Evolutionary conservation across 2,113 vertebrate genomes (phyloP), one percentile per base, ranked within the genome.

Genomic region (Apteryx owenii): DNA sequence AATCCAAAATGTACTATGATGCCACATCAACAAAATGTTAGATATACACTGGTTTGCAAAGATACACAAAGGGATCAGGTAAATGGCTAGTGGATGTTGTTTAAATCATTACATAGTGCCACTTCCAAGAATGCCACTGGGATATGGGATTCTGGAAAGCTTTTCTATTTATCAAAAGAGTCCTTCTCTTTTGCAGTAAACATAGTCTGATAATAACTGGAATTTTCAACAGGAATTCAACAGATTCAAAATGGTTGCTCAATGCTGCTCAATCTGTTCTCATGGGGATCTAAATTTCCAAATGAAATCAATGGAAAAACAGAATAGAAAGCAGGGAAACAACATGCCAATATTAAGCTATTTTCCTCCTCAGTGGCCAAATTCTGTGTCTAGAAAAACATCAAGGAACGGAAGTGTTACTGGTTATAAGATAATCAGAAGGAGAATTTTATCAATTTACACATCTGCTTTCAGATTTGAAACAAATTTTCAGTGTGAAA

Each of bases 111-210:
- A 70, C 18, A 79, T 33, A 92, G 66, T 61, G 84, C 36, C 33
- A 44, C 36, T 91, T 87, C 70, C 48, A 91, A 72, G 90, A 90
- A 81, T 33, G 51, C 7, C 80, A 79, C 20, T 38, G 68, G 4
- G 15, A 33, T 0, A 65, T 22, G 88, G 61, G 69, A 89, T 68
- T 88, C 69, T 70, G 70, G 64, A 91, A 91, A 83, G 56, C 58
- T 91, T 56, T 83, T 87, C 58, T 90, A 68, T 95, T 95, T 90
- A 89, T 77, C 75, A 66, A 83, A 13, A 85, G 53, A 88, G 7
- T 48, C 78, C 33, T 93, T 89, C 14, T 84, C 62, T 88, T 95
- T 58, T 81, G 56, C 72, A 88, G 62, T 84, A 96, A 95, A 88
- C 48, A 94, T 61, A 88, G 42, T 56, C 71, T 21, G 56, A 82